These are phyloP conservation scores for Cantharis lateralis DNA, from an alignment of 2,888 invertebrate genomes.

Conservation along the genomic window DNA sequence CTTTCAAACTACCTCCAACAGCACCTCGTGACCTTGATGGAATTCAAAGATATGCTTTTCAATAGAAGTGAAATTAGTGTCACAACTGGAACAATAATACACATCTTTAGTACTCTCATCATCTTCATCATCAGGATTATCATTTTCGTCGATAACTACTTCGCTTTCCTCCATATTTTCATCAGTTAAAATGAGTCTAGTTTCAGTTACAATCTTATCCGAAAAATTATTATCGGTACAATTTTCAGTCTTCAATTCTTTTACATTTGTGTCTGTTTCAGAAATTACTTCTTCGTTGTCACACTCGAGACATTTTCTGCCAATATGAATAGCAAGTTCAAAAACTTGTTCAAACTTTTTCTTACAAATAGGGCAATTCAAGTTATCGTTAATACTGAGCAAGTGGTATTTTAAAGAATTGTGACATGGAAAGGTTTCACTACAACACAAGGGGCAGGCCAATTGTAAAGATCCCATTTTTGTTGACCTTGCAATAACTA, in stretches of 20 bases:
- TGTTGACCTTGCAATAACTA: background rate
- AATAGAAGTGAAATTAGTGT: slow-evolving; percentile 66
- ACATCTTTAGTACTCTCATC: slow-evolving; percentile 40
- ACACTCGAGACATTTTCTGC: slow-evolving; percentile 42
- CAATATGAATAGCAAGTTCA: slow-evolving; percentile 64
- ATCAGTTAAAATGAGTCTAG: slow-evolving; percentile 3
- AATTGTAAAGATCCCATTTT: slow-evolving; percentile 44
- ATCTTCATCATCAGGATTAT: slow-evolving; percentile 13
- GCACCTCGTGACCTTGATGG: slow-evolving; percentile 71
- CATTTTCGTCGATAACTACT: slow-evolving; percentile 56
- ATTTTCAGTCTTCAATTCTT: background rate
- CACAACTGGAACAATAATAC: slow-evolving; percentile 70
- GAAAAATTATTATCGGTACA: background rate
- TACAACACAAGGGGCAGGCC: slow-evolving; percentile 69
- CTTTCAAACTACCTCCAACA: slow-evolving; percentile 59
- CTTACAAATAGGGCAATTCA: slow-evolving; percentile 66
- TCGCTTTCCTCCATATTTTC: slow-evolving; percentile 40
- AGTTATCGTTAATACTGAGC: slow-evolving; percentile 61
- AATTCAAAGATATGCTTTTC: slow-evolving; percentile 68
- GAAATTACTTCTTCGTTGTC: background rate
- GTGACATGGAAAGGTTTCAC: slow-evolving; percentile 63
- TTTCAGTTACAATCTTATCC: slow-evolving; percentile 19
- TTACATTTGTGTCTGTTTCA: background rate
- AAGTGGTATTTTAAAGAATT: slow-evolving; percentile 60
- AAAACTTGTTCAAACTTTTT: slow-evolving; percentile 60